Conservation (phyloP, 2,888 invertebrate genomes). For the Agonopterix heracliana region DNA sequence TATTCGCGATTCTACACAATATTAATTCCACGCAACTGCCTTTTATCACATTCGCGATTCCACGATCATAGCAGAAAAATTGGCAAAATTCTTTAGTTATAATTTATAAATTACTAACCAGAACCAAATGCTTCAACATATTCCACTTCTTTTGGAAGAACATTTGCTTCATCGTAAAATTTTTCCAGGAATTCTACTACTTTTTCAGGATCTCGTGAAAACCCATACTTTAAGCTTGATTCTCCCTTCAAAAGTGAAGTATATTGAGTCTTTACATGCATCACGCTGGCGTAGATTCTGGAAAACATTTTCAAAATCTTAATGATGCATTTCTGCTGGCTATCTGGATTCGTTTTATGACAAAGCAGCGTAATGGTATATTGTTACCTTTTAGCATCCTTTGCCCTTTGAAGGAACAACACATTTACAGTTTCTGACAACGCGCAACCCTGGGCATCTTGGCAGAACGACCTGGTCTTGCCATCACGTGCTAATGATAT, state of each 20-base stretch:
- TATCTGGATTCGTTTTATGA: too few species aligned
- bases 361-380: background rate
- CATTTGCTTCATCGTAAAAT: conserved; percentile 73
- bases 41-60: background rate
- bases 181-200: conserved; percentile 26
- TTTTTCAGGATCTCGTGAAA: conserved; percentile 21
- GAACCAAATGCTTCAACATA: conserved; percentile 83
- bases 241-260: conserved; percentile 7
- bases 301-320: too few species aligned
- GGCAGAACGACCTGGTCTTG: conserved; percentile 89
- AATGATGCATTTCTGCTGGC: too few species aligned
- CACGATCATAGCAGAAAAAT: background rate
- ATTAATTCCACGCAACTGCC: background rate
- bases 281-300: conserved; percentile 35
- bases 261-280: conserved; percentile 21
- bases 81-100: background rate
- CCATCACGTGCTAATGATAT: conserved; percentile 82
- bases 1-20: too few species aligned
- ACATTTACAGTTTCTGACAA: conserved; percentile 82
- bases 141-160: conserved; percentile 73
- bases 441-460: conserved; percentile 80
- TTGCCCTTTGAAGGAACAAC: conserved; percentile 80
- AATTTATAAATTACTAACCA: conserved; percentile 39
- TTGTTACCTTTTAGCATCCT: conserved; percentile 40
- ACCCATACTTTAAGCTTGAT: conserved; percentile 22